Percentiles rank a stretch among this genome's conserved stretches.
phyloP scores from a whole-genome alignment of 2,888 invertebrate genomes.

The Acleris laterana region DNA sequence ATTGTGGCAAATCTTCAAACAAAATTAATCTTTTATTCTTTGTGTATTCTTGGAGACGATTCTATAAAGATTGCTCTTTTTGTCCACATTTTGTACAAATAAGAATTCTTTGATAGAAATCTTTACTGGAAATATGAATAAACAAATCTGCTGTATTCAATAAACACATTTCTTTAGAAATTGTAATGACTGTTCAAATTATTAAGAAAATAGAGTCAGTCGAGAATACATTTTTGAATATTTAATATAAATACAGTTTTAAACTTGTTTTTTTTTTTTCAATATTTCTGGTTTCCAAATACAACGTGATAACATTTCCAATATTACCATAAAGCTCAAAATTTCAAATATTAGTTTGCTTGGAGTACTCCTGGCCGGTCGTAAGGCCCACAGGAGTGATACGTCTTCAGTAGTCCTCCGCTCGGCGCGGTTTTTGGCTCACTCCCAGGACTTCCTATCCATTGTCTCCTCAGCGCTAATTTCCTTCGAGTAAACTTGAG shows the following conservation, averaged over 20 bases:
- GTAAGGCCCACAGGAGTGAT: constrained; percentile 34
- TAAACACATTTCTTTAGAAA: not conserved
- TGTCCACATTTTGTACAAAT: not conserved
- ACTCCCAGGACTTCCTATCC: constrained; percentile 35
- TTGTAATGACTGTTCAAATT: not conserved
- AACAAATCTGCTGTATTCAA: not conserved
- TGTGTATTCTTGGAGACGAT: not conserved
- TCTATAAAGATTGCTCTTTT: not conserved
- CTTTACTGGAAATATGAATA: not conserved
- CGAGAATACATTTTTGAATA: not conserved
- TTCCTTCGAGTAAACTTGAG: constrained; percentile 37
- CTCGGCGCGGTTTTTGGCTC: constrained; percentile 31
- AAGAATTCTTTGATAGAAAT: not conserved
- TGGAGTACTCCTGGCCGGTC: constrained; percentile 3
- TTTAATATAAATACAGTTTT: too few species aligned
- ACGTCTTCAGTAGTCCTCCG: constrained; percentile 28
- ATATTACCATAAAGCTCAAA: not conserved
- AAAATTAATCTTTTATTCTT: not conserved
- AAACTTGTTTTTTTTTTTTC: too few species aligned
- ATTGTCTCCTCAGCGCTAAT: constrained; percentile 37
- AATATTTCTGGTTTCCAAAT: too few species aligned
- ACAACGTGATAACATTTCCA: too few species aligned
- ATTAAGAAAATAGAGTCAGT: not conserved
- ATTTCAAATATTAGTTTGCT: constrained; percentile 26
- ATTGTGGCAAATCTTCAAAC: not conserved